phyloP scores from a whole-genome alignment of 2,888 invertebrate genomes.

The Spisula subtruncata region DNA sequence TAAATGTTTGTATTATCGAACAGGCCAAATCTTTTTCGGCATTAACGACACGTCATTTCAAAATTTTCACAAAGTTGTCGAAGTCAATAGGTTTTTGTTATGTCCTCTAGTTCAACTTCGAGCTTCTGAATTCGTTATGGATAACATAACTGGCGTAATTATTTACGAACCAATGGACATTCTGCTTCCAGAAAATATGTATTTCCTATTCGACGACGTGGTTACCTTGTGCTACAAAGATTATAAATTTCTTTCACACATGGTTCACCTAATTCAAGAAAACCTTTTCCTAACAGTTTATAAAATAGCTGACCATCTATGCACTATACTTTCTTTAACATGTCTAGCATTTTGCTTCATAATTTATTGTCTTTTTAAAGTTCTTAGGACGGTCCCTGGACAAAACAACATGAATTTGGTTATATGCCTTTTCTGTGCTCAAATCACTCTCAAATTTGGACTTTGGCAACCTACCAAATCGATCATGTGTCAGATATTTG shows the following conservation, averaged over 20 bases:
- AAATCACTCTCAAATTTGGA: conserved; percentile 69
- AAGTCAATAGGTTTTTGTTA: conserved; percentile 20
- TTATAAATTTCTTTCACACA: background rate
- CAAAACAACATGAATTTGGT: conserved; percentile 74
- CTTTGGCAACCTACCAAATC: conserved; percentile 29
- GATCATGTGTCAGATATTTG: conserved; percentile 54
- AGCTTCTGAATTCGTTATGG: background rate
- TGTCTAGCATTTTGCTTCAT: conserved; percentile 68
- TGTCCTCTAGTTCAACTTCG: conserved; percentile 27
- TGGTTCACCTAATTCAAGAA: background rate
- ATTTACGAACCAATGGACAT: background rate
- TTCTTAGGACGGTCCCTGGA: conserved; percentile 71
- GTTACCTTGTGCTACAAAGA: conserved; percentile 41
- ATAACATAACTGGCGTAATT: background rate
- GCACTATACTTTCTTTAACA: conserved; percentile 65
- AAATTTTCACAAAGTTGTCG: background rate
- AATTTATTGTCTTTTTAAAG: conserved; percentile 70
- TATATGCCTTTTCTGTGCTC: conserved; percentile 69
- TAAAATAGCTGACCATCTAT: conserved; percentile 52
- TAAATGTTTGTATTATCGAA: background rate
- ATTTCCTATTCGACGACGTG: background rate
- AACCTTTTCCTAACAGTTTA: conserved; percentile 16
- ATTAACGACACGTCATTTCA: background rate
- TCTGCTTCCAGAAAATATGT: background rate
- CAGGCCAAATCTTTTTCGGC: background rate